These are phyloP conservation scores for Eucidaris tribuloides DNA, from an alignment of 35 echinoderm and acorn worm species.

Conservation along the genomic window DNA sequence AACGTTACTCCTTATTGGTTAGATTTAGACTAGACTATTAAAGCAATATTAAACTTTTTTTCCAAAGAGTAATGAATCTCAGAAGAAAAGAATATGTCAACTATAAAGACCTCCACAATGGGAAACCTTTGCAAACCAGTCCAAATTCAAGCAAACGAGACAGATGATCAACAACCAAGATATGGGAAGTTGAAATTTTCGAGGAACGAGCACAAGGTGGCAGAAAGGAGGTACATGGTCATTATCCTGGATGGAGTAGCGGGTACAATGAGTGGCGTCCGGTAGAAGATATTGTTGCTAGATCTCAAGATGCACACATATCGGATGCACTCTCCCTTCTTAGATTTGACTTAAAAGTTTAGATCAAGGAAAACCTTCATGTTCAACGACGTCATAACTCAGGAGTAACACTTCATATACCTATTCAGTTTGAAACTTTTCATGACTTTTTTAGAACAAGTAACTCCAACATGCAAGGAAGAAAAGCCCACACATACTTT, in stretches of 20 bases:
- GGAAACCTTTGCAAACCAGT: neutral
- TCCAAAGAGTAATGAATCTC: neutral
- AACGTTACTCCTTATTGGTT: no score
- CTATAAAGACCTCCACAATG: neutral
- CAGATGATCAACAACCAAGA: neutral
- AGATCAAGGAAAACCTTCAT: constrained; percentile 35
- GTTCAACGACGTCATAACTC: neutral
- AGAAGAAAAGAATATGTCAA: neutral
- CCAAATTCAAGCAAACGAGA: neutral
- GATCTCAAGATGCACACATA: neutral
- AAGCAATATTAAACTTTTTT: neutral
- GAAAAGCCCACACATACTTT: neutral
- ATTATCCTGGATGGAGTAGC: constrained; percentile 34
- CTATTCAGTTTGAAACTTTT: constrained; percentile 24
- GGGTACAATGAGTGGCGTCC: constrained; percentile 28
- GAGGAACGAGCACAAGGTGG: neutral
- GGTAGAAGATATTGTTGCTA: constrained; percentile 8
- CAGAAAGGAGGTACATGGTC: constrained; percentile 16
- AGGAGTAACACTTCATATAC: constrained; percentile 17
- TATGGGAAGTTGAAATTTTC: neutral
- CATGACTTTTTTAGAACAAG: neutral
- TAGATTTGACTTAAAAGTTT: constrained; percentile 18
- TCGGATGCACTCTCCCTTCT: neutral
- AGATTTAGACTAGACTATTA: no score
- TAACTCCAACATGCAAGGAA: neutral